phyloP scores from a whole-genome alignment of 2,113 vertebrate species.

The Charadrius vociferus region DNA sequence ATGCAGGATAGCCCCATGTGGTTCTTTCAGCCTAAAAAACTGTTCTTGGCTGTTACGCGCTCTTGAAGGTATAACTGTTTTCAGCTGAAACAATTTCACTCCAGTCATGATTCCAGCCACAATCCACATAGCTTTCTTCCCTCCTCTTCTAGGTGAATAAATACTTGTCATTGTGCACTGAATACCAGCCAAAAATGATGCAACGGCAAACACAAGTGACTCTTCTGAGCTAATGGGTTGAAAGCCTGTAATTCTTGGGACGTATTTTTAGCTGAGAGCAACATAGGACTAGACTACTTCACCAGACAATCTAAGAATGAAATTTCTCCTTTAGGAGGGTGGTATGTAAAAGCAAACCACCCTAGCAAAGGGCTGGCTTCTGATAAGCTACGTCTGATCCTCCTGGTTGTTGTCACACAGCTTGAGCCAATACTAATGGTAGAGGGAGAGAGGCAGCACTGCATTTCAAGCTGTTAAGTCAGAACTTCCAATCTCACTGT shows the following conservation, averaged over 20 bases:
- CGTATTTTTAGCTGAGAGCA: neutral
- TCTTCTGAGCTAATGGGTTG: neutral
- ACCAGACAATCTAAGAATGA: neutral
- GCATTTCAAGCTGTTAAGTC: neutral
- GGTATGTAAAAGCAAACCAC: neutral
- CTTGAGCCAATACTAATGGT: neutral
- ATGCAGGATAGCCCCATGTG: neutral
- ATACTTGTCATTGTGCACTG: neutral
- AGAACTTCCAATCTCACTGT: neutral
- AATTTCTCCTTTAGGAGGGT: neutral
- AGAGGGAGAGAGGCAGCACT: neutral
- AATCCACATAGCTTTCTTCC: neutral
- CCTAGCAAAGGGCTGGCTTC: neutral
- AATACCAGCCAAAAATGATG: neutral
- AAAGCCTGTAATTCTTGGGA: neutral
- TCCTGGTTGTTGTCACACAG: neutral
- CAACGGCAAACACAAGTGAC: neutral
- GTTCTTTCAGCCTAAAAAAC: neutral
- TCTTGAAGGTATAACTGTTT: neutral
- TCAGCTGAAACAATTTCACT: neutral
- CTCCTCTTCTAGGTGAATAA: neutral
- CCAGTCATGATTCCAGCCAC: neutral
- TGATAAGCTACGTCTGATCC: neutral
- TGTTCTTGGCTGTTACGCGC: neutral
- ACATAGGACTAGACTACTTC: neutral